These are phyloP conservation scores for Daubentonia madagascariensis DNA, from an alignment of 2,113 vertebrate species.

Conservation along the genomic window DNA sequence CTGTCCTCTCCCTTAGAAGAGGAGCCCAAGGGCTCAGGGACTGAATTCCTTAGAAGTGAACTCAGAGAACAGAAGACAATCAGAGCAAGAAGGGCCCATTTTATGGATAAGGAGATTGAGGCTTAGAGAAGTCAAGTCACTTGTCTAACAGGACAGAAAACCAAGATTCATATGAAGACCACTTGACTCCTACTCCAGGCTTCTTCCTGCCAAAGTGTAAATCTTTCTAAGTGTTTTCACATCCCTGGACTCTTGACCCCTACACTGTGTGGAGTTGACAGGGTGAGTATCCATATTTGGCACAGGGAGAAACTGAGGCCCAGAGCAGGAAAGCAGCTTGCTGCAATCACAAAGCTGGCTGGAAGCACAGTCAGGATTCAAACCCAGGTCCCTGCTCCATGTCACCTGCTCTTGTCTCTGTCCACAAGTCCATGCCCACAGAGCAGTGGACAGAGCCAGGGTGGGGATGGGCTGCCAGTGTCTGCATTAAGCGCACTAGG, in stretches of 20 bases:
- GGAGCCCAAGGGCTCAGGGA: not conserved
- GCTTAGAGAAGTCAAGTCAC: not conserved
- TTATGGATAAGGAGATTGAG: conserved; percentile 18
- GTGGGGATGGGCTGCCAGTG: accelerated
- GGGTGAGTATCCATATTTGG: no score
- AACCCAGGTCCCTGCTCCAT: not conserved
- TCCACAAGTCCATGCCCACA: accelerated
- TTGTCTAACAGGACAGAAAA: not conserved
- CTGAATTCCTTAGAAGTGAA: not conserved
- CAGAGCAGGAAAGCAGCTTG: not conserved
- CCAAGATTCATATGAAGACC: not conserved
- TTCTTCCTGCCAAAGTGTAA: not conserved
- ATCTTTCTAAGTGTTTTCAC: not conserved
- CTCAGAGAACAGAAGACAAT: not conserved
- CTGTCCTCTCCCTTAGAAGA: not conserved
- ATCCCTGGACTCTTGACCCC: not conserved
- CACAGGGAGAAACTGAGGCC: not conserved
- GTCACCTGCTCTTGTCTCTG: not conserved
- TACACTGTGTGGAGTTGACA: accelerated
- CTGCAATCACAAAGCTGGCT: not conserved
- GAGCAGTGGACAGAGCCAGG: not conserved
- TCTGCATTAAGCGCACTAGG: not conserved
- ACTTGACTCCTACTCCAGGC: not conserved
- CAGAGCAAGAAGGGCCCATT: not conserved
- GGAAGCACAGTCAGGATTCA: not conserved